Base-by-base conservation (phyloP, 2,113 vertebrate species). In the Mugil cephalus region DNA sequence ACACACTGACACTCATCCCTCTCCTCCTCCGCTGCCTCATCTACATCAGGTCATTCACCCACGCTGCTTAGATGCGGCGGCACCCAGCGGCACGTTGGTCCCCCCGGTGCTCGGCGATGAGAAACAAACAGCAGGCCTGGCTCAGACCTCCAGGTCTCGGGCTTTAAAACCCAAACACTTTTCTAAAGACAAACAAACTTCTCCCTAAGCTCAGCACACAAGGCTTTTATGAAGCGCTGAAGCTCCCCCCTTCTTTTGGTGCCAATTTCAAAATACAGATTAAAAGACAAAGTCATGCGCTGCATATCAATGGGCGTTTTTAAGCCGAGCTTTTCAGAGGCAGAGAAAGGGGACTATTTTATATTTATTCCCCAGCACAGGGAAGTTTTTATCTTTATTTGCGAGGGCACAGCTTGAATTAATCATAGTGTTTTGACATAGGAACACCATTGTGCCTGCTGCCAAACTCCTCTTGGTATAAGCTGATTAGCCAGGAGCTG, bases 361-460 rank as follows among this genome's bases (percentile, higher is more conserved):
- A 55, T 77, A 40, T 79, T 73, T 45, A 47, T 1, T 39, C 69
- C 47, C 56, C 43, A 38, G 46, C 72, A 62, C 56, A 47, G 77
- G 40, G 24, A 55, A 35, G 62, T 84, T 74, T 88, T 86, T 83
- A 78, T 87, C 77, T 90, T 69, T 72, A 74, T 87, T 84, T 80
- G 73, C 14, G 71, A 74, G 72, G 51, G 74, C 74, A 56, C 85
- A 83, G 85, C 87, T 87, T 89, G 88, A 83, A 88, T 88, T 74
- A 85, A 90, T 87, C 84, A 21, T 59, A 56, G 82, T 82, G 77
- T 83, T 90, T 68, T 85, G 82, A 86, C 77, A 87, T 30, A 72
- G 72, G 34, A 74, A 63, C 65, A 30, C 71, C 62, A 75, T 77
- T 88, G 76, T 86, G 73, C 45, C 69, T 8, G 47, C 72, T 86